Evolutionary conservation across 2,888 invertebrate genomes (phyloP).

Genomic region (Volucella inanis): DNA sequence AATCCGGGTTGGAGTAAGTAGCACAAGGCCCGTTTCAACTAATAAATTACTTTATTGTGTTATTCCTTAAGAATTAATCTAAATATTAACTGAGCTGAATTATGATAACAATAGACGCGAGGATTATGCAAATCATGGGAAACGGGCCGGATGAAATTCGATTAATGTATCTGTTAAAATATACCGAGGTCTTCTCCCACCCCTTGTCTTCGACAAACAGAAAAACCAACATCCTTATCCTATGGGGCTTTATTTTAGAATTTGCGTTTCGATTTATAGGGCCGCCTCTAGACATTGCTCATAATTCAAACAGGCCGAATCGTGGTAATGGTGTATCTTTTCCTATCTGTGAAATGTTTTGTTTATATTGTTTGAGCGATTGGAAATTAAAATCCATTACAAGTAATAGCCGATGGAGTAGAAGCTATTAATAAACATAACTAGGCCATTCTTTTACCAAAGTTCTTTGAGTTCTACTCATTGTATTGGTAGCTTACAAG

Average conservation of each 20-base stretch:
- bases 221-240: constrained; percentile 44
- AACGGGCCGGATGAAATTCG: constrained; percentile 71
- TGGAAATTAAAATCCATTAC: constrained; percentile 68
- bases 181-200: not conserved
- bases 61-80: constrained; percentile 67
- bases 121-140: constrained; percentile 73
- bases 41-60: constrained; percentile 70
- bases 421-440: constrained; percentile 43
- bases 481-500: too few species aligned
- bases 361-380: constrained; percentile 64
- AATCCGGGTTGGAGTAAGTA: not conserved
- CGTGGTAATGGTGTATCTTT: constrained; percentile 19
- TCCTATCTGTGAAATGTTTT: constrained; percentile 50
- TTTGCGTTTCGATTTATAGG: constrained; percentile 53
- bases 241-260: constrained; percentile 37
- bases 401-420: constrained; percentile 21
- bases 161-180: constrained; percentile 60
- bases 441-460: not conserved
- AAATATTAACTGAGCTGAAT: constrained; percentile 72
- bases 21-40: constrained; percentile 19
- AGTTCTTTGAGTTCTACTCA: not conserved
- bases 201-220: constrained; percentile 27
- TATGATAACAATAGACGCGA: constrained; percentile 65
- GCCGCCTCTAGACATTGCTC: constrained; percentile 28
- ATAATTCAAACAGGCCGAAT: constrained; percentile 50